A percentile compares a stretch with the other conserved stretches of the same genome.
Conservation (phyloP, 2,797 vertebrate genomes). For the Danio kyathit region DNA sequence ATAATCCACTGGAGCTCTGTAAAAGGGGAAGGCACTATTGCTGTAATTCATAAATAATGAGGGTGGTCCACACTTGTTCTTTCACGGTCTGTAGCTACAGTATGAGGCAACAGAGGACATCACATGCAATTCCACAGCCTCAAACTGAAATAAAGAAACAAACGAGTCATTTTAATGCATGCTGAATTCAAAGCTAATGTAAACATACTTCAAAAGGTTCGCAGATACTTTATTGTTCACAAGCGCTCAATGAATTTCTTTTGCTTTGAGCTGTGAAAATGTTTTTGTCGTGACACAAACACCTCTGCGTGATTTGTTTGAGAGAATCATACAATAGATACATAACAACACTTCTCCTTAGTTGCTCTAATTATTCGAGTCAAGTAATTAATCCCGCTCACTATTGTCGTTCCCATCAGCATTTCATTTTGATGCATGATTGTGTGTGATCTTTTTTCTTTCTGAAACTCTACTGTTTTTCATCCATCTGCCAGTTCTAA, state of each 20-base stretch:
- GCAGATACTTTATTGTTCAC: neutral
- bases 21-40: constrained; percentile 17
- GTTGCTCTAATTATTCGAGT: constrained; percentile 28
- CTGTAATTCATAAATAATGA: constrained; percentile 39
- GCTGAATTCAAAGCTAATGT: constrained; percentile 11
- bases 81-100: constrained; percentile 11
- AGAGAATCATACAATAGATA: neutral
- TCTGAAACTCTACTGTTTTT: neutral
- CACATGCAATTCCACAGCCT: constrained; percentile 18
- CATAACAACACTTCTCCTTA: neutral
- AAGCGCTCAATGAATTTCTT: neutral
- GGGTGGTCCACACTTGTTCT: neutral
- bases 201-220: constrained; percentile 6
- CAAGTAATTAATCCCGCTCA: constrained; percentile 37
- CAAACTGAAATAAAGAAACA: neutral
- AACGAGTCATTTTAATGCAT: neutral
- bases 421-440: constrained; percentile 15
- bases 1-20: constrained; percentile 32
- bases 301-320: neutral
- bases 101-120: constrained; percentile 17
- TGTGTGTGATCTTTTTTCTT: neutral
- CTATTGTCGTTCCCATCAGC: neutral
- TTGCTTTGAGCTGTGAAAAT: constrained; percentile 16
- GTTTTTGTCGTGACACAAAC: neutral
- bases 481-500: too few species aligned